Percentiles rank a stretch among this genome's conserved stretches.
Conservation (phyloP, 2,888 invertebrate species). For the Sipha maydis region DNA sequence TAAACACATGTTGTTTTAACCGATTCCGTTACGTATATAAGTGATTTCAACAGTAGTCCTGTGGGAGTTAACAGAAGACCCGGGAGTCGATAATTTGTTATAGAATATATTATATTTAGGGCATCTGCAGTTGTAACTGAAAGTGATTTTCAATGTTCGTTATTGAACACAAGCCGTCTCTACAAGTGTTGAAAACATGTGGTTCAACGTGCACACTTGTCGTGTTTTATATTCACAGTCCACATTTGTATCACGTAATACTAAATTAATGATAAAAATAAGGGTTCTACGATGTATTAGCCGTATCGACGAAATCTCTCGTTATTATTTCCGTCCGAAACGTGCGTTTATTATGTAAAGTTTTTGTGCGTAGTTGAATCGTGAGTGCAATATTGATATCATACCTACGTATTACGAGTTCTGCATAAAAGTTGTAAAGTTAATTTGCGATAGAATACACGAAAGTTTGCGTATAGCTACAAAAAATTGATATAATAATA, state of each 20-base stretch:
- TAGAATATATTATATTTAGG: neutral
- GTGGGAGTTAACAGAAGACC: constrained; percentile 37
- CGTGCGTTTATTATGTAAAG: neutral
- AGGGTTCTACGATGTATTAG: too few relatives aligned
- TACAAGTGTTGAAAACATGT: constrained; percentile 46
- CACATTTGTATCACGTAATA: neutral
- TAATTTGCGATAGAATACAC: neutral
- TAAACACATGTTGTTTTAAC: constrained; percentile 56
- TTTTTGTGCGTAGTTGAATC: too few relatives aligned
- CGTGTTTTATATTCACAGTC: neutral
- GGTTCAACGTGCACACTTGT: constrained; percentile 16
- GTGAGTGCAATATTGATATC: too few relatives aligned
- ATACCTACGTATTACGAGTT: neutral
- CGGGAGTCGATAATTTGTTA: constrained; percentile 49
- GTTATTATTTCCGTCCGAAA: neutral
- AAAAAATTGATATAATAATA: neutral
- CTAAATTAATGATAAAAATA: neutral
- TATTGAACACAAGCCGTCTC: constrained; percentile 34
- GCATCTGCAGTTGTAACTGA: constrained; percentile 22
- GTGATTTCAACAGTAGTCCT: constrained; percentile 37
- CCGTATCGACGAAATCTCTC: neutral
- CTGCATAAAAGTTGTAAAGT: neutral
- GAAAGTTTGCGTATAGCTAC: neutral
- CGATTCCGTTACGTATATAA: constrained; percentile 21
- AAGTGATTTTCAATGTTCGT: constrained; percentile 58